phyloP scores from a whole-genome alignment of 1,140 invertebrate species.

The Dinothrombium tinctorium region DNA sequence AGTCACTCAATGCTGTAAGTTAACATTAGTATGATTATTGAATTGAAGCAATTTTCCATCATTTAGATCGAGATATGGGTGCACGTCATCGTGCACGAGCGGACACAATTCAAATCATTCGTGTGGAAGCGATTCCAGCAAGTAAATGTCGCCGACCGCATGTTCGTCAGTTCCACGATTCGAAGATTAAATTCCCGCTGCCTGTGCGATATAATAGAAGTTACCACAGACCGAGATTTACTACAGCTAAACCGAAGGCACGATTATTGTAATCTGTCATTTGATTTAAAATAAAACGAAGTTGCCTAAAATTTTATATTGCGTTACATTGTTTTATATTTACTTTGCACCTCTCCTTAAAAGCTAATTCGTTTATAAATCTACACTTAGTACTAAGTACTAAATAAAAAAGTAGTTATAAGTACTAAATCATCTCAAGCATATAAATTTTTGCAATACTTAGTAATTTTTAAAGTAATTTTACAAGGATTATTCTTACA shows the following conservation, averaged over 20 bases:
- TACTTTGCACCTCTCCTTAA: no score
- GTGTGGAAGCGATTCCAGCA: constrained; percentile 71
- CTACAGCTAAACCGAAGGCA: constrained; percentile 67
- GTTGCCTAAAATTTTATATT: no score
- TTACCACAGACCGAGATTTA: constrained; percentile 33
- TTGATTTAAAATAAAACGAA: no score
- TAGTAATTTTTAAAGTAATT: no score
- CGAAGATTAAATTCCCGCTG: constrained; percentile 82
- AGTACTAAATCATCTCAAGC: no score
- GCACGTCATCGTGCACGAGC: constrained; percentile 89
- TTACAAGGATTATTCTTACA: no score
- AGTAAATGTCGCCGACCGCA: constrained; percentile 67
- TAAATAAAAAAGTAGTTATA: no score
- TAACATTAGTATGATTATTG: background rate
- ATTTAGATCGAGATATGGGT: constrained; percentile 75
- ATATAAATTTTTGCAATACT: no score
- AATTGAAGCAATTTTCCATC: background rate
- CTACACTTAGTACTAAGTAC: no score
- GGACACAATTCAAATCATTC: constrained; percentile 93
- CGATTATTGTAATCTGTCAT: constrained; percentile 84
- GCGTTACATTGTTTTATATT: no score
- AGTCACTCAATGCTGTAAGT: constrained; percentile 76
- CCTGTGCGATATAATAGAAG: constrained; percentile 69
- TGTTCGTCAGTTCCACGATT: constrained; percentile 93
- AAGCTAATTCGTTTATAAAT: no score